phyloP scores from a whole-genome alignment of 2,888 invertebrate species.

The Xestia xanthographa region DNA sequence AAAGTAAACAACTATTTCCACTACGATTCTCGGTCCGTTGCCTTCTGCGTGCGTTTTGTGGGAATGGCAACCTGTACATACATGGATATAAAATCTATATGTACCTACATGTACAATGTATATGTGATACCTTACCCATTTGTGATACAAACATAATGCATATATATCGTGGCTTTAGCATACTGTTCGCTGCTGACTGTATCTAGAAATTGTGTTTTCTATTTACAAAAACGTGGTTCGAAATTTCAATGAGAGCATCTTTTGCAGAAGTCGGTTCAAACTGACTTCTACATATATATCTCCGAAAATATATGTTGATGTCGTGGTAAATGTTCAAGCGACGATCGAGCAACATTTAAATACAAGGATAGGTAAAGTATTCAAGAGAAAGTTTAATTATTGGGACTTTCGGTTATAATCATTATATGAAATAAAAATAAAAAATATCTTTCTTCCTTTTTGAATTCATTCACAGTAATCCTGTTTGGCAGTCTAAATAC shows the following conservation, averaged over 20 bases:
- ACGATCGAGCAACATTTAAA: neutral
- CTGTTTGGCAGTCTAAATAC: neutral
- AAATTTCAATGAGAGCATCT: slow-evolving; percentile 34
- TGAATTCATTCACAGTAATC: neutral
- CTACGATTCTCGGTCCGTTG: slow-evolving; percentile 55
- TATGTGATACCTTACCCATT: slow-evolving; percentile 37
- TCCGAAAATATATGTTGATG: slow-evolving; percentile 25
- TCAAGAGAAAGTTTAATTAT: neutral
- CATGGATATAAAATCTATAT: neutral
- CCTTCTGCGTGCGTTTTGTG: slow-evolving; percentile 48
- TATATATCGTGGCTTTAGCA: slow-evolving; percentile 55
- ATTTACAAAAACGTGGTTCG: slow-evolving; percentile 52
- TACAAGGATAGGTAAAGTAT: neutral
- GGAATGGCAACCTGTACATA: slow-evolving; percentile 27
- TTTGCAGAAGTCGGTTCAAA: slow-evolving; percentile 16
- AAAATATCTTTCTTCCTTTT: too few species aligned
- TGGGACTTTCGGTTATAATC: neutral
- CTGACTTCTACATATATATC: too few species aligned
- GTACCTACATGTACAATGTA: neutral
- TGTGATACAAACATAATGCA: slow-evolving; percentile 51
- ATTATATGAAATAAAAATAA: neutral
- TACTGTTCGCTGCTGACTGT: slow-evolving; percentile 38
- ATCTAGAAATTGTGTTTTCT: slow-evolving; percentile 39
- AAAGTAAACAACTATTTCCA: slow-evolving; percentile 51
- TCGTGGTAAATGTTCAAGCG: neutral